These are phyloP conservation scores for Cancer borealis DNA, from an alignment of 2,888 invertebrate genomes.

Conservation along the genomic window DNA sequence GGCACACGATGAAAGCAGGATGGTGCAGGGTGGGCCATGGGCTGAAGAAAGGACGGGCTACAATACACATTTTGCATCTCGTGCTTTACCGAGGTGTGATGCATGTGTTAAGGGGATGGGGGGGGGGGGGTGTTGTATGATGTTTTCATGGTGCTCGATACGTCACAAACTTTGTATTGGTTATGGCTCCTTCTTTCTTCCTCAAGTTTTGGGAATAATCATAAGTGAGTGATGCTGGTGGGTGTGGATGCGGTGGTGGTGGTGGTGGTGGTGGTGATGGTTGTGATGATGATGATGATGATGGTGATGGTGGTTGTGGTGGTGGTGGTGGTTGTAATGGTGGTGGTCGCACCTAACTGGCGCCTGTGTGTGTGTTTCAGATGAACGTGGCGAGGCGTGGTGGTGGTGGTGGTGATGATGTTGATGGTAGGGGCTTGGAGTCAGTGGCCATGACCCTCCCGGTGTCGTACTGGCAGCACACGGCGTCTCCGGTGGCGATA, in stretches of 20 bases:
- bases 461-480: constrained; percentile 65
- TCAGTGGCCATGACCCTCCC: constrained; percentile 64
- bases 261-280: neutral
- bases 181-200: neutral
- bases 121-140: neutral
- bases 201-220: neutral
- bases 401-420: constrained; percentile 53
- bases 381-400: constrained; percentile 62
- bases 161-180: neutral
- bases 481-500: constrained; percentile 48
- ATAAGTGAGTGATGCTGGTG: neutral
- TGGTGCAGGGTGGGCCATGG: neutral
- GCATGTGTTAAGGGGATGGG: neutral
- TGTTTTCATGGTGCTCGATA: neutral
- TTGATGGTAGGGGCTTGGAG: constrained; percentile 45
- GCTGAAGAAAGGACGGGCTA: neutral
- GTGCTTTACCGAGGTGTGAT: neutral
- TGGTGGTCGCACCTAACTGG: constrained; percentile 63
- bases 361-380: constrained; percentile 73
- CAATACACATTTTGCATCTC: neutral
- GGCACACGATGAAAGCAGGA: neutral
- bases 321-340: neutral
- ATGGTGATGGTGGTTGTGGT: neutral
- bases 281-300: neutral
- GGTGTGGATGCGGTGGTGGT: neutral